A percentile compares a stretch with the other conserved stretches of the same genome.
phyloP scores from a whole-genome alignment of 1,140 invertebrate genomes.

The Asbolus verrucosus region DNA sequence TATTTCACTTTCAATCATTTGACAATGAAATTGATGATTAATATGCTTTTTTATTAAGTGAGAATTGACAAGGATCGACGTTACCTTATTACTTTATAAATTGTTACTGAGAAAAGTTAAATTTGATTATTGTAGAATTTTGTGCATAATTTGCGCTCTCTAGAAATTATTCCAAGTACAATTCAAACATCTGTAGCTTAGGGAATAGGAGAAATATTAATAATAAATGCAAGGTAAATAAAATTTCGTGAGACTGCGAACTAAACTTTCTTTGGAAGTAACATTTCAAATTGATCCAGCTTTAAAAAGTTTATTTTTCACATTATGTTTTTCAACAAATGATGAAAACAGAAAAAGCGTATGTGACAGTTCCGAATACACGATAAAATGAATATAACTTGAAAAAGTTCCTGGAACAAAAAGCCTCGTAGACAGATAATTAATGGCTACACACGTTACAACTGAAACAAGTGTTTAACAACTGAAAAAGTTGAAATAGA shows the following conservation, averaged over 20 bases:
- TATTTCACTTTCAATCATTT: too few species aligned
- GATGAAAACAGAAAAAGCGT: constrained; percentile 39
- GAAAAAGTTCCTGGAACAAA: constrained; percentile 45
- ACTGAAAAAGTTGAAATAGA: constrained; percentile 45
- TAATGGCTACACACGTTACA: constrained; percentile 47
- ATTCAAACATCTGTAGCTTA: background rate
- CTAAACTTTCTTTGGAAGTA: constrained; percentile 1
- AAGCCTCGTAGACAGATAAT: constrained; percentile 44
- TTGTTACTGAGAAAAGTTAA: too few species aligned
- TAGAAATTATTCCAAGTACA: constrained; percentile 14
- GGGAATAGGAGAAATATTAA: background rate
- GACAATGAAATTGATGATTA: too few species aligned
- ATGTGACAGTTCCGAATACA: constrained; percentile 45
- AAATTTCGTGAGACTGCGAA: background rate
- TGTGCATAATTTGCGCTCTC: too few species aligned
- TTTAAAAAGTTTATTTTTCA: constrained; percentile 48
- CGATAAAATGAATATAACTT: constrained; percentile 44
- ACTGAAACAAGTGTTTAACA: constrained; percentile 46
- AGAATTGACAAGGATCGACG: too few species aligned
- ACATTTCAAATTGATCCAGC: constrained; percentile 2
- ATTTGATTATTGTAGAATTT: too few species aligned
- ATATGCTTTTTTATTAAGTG: too few species aligned
- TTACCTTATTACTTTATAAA: too few species aligned
- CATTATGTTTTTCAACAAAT: constrained; percentile 38
- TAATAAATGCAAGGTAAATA: background rate